These are phyloP conservation scores for Drosophila nr. perissopoda DNA, from an alignment of 2,888 invertebrate genomes.

Conservation along the genomic window DNA sequence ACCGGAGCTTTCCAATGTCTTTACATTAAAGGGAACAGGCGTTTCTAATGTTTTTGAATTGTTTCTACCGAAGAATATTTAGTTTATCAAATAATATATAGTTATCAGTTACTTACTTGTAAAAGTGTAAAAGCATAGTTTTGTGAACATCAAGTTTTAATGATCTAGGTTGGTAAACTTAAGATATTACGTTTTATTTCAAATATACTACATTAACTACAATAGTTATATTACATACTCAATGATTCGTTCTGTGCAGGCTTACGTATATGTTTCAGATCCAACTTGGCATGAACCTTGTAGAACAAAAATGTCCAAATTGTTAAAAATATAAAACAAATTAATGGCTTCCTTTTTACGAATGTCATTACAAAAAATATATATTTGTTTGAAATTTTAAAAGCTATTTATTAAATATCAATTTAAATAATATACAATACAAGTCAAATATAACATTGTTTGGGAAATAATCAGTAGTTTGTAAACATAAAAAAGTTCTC, in stretches of 20 bases:
- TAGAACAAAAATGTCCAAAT: conserved; percentile 7
- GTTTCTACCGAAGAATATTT: conserved; percentile 38
- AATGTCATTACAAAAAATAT: conserved; percentile 20
- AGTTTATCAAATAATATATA: not conserved
- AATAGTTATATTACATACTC: conserved; percentile 37
- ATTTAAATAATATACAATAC: conserved; percentile 42
- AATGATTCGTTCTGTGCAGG: conserved; percentile 41
- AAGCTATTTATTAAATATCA: not conserved
- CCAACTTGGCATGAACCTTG: conserved; percentile 23
- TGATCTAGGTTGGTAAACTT: conserved; percentile 43
- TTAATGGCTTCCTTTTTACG: not conserved
- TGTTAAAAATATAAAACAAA: not conserved
- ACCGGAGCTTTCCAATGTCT: conserved; percentile 52
- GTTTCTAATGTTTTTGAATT: conserved; percentile 64
- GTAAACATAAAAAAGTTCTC: not conserved
- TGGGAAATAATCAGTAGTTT: conserved; percentile 15
- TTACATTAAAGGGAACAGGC: conserved; percentile 31
- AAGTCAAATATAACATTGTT: conserved; percentile 17
- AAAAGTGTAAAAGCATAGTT: conserved; percentile 63
- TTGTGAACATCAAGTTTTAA: conserved; percentile 49
- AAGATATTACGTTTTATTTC: conserved; percentile 1
- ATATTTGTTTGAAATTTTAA: not conserved
- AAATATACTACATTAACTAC: not conserved
- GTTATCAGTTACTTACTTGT: conserved; percentile 43
- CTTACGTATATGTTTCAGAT: conserved; percentile 32